Conservation (phyloP, 2,113 vertebrate genomes). For the Panurus biarmicus region DNA sequence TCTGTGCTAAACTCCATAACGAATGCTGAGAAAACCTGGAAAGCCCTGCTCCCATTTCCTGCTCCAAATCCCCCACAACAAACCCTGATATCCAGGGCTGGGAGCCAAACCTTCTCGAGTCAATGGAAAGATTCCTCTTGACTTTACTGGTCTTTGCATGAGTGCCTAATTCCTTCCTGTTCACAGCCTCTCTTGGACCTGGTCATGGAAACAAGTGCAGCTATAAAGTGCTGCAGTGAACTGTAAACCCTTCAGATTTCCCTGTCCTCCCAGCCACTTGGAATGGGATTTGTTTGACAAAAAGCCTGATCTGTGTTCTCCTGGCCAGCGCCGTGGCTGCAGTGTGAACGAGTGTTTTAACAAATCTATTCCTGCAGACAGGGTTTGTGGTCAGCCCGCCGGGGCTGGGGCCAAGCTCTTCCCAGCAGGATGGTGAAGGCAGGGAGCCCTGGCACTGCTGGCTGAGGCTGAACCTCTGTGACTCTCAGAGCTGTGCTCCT, state of each 20-base stretch:
- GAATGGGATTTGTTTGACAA: slow-evolving; percentile 2
- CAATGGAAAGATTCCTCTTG: slow-evolving; percentile 30
- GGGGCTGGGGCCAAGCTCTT: background rate
- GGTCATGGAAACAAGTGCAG: slow-evolving; percentile 10
- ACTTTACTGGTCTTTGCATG: slow-evolving; percentile 22
- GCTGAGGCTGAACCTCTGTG: background rate
- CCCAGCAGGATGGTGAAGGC: background rate
- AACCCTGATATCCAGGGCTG: background rate
- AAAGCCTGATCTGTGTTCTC: background rate
- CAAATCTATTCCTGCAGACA: background rate
- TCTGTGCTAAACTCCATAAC: background rate
- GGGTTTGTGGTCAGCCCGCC: background rate
- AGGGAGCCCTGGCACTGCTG: background rate
- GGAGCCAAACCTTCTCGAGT: background rate
- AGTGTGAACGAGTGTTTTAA: slow-evolving; percentile 5
- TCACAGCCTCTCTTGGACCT: background rate
- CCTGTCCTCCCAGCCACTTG: background rate
- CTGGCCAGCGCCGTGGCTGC: background rate
- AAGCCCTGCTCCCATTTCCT: background rate
- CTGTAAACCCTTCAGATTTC: background rate
- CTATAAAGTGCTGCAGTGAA: background rate
- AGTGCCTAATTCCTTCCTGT: slow-evolving; percentile 31
- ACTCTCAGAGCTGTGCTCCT: background rate
- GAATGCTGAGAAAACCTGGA: background rate
- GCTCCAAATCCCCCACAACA: background rate